Conservation (phyloP, 2,797 vertebrate species). For the Limnodromus scolopaceus region DNA sequence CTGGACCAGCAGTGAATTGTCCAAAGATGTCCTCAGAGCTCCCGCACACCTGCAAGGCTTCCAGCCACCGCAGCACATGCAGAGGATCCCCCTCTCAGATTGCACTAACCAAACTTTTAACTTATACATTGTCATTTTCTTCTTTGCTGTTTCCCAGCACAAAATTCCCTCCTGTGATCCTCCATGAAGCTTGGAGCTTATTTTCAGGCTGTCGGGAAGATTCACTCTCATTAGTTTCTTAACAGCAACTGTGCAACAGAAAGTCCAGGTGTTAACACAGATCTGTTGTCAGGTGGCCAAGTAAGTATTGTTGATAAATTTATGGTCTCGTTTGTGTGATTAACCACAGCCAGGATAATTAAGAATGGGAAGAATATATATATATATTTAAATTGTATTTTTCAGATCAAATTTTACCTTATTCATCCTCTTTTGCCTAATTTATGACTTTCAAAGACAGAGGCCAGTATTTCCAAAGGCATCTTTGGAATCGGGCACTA, state of each 20-base stretch:
- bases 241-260: conserved; percentile 55
- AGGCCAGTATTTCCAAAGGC: neutral
- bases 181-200: accelerated
- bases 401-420: neutral
- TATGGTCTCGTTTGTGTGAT: neutral
- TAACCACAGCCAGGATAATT: neutral
- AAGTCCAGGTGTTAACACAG: neutral
- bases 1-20: neutral
- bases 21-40: neutral
- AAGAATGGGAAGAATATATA: neutral
- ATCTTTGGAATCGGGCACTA: neutral
- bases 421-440: neutral
- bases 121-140: accelerated
- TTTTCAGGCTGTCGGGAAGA: neutral
- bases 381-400: neutral
- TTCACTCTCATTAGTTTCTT: neutral
- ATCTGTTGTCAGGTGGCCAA: neutral
- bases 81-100: neutral
- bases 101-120: neutral
- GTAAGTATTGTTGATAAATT: neutral
- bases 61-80: accelerated
- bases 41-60: neutral
- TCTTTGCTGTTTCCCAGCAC: neutral
- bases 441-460: neutral
- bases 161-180: neutral